Evolutionary conservation across 2,113 vertebrate genomes (phyloP), one percentile per base, ranked within the genome.

Genomic region (Phaethon lepturus): DNA sequence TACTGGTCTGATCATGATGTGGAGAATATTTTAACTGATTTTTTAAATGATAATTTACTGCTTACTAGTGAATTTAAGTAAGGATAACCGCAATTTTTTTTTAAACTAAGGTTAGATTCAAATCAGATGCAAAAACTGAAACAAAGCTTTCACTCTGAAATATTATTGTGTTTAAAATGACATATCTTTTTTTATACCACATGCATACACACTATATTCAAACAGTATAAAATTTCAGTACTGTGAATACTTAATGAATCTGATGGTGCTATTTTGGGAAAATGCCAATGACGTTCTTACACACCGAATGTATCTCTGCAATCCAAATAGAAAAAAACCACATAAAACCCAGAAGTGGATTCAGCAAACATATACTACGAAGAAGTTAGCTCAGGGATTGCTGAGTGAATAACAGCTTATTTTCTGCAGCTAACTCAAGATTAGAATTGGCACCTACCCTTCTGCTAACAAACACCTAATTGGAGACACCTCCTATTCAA

Each of bases 391-490:
- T 86, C 52, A 85, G 74, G 90, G 88, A 92, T 7, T 59, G 26
- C 71, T 42, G 78, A 78, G 50, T 97, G 94, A 98, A 96, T 97
- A 97, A 98, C 97, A 97, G 95, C 58, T 31, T 71, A 90, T 97
- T 97, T 96, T 95, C 94, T 92, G 59, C 86, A 83, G 80, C 88
- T 92, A 91, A 78, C 88, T 97, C 96, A 96, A 94, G 94, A 98
- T 97, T 97, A 97, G 96, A 93, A 88, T 92, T 98, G 97, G 94
- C 94, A 98, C 96, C 97, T 98, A 98, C 96, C 96, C 88, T 94
- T 96, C 97, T 97, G 98, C 98, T 98, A 99, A 98, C 98, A 97
- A 98, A 97, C 96, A 98, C 85, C 98, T 98, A 98, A 98, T 99
- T 98, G 98, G 97, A 98, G 98, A 98, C 97, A 98, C 96, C 97